These are phyloP conservation scores for Cebidichthys violaceus DNA, from an alignment of 2,113 vertebrate genomes.

Conservation along the genomic window DNA sequence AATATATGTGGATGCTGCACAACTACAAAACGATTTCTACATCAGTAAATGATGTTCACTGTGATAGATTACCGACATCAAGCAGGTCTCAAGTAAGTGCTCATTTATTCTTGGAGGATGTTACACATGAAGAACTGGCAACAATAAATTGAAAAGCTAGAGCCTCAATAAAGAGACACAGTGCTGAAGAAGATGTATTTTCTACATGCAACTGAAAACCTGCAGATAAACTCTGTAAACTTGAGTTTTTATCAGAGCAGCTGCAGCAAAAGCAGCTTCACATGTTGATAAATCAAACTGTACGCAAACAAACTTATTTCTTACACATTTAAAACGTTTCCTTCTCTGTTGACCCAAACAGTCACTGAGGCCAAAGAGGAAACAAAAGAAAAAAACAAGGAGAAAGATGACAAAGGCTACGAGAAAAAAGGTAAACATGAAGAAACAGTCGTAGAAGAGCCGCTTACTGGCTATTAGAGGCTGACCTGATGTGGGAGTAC, in stretches of 20 bases:
- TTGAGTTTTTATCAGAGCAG: not conserved
- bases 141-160: not conserved
- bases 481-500: not conserved
- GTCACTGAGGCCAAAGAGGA: conserved; percentile 48
- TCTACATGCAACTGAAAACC: not conserved
- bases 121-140: not conserved
- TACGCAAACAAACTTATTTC: not conserved
- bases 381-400: conserved; percentile 24
- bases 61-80: not conserved
- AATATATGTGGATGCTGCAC: too few species aligned
- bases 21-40: not conserved
- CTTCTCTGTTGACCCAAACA: conserved; percentile 30
- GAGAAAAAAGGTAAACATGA: conserved; percentile 78
- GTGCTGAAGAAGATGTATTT: not conserved
- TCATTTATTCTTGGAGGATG: not conserved
- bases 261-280: not conserved
- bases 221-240: not conserved
- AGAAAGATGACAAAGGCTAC: conserved; percentile 70
- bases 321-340: not conserved
- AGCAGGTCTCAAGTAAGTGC: not conserved
- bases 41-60: not conserved
- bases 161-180: not conserved
- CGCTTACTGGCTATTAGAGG: not conserved
- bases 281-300: not conserved
- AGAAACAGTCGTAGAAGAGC: not conserved